Evolutionary conservation across 2,888 invertebrate genomes (phyloP), one percentile per base, ranked within the genome.

Genomic region (Drosophila crucigera): DNA sequence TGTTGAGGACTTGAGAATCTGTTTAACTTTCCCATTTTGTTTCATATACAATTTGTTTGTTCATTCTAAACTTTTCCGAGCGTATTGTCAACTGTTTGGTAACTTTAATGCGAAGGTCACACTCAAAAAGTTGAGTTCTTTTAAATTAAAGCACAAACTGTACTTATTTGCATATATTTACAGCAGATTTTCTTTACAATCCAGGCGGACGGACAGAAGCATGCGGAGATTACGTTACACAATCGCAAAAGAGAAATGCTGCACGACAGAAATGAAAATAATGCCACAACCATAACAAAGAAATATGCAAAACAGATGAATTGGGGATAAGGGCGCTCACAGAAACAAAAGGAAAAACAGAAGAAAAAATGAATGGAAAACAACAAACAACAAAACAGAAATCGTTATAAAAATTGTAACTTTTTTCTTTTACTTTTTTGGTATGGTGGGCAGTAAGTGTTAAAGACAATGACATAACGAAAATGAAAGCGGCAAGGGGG

Each of bases 301-400:
- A 86, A 90, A 86, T 90, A 86, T 86, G 86, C 91, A 89, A 90
- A 86, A 73, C 91, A 86, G 86, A 86, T 90, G 89, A 86, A 90
- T 90, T 89, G 89, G 83, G 89, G 74, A 89, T 86, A 89, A 89
- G 73, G 75, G 66, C 60, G 69, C 67, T 60, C 65, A 49, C 41
- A 63, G 43, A 67, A 69, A 69, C 65, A 74, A 64, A 49, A 39
- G 28, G n/a, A 33, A 54, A 55, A 30, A 6, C 30, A 30, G 6
- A 30, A 30, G 7, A 30, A 30, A 31, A 62, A 61, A 37, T 31
- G 67, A 55, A 37, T 47, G 68, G 69, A 80, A 65, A 47, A 30
- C 30, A 30, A 30, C 30, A 30, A 65, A 63, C 39, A 66, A 68
- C 61, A 71, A 61, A 70, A 75, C 77, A 68, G 81, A 75, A 84